Conservation (phyloP, 2,113 vertebrate genomes). For the Sinocyclocheilus rhinocerous region DNA sequence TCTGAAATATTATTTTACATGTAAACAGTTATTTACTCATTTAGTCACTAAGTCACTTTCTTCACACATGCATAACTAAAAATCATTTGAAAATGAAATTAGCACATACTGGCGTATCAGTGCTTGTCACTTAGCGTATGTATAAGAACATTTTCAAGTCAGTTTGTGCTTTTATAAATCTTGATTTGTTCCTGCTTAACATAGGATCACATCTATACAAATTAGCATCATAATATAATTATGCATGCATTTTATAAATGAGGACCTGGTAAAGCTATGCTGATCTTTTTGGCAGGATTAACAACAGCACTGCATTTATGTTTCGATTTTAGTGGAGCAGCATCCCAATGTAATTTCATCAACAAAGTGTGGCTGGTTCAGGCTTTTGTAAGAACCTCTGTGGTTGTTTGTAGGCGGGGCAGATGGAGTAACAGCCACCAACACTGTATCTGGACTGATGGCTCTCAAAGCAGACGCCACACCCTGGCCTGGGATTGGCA, state of each 20-base stretch:
- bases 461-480: constrained; percentile 83
- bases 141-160: not conserved
- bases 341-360: not conserved
- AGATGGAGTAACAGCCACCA: constrained; percentile 92
- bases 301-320: not conserved
- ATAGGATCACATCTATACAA: not conserved
- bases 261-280: not conserved
- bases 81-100: not conserved
- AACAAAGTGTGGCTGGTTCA: not conserved
- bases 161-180: not conserved
- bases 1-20: not conserved
- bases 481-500: constrained; percentile 91
- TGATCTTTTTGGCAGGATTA: not conserved
- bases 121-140: not conserved
- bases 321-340: not conserved
- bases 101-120: not conserved
- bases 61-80: not conserved
- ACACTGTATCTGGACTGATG: constrained; percentile 94
- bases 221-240: not conserved
- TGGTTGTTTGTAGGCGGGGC: constrained; percentile 79
- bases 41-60: not conserved
- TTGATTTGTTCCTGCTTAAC: not conserved
- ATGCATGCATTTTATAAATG: not conserved
- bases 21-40: not conserved
- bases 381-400: not conserved